These are phyloP conservation scores for Neodon shergylaensis DNA, from an alignment of 2,113 vertebrate species.

Conservation along the genomic window DNA sequence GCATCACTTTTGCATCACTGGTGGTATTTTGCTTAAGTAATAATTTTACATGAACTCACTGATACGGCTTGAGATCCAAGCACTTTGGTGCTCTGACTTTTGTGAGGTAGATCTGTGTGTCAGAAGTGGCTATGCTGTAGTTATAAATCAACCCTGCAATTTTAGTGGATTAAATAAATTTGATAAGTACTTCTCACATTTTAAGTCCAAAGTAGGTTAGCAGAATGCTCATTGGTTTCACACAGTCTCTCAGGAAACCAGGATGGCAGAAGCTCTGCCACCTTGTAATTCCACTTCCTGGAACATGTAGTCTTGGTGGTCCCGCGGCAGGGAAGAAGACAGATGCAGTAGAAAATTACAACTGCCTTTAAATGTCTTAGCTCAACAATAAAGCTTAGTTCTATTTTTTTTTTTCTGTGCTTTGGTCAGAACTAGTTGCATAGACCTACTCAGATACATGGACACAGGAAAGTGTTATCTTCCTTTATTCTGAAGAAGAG, in stretches of 20 bases:
- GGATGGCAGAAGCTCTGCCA: background rate
- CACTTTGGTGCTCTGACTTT: conserved; percentile 1
- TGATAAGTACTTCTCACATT: background rate
- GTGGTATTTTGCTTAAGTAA: background rate
- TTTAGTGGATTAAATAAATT: background rate
- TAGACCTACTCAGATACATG: background rate
- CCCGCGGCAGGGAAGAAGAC: background rate
- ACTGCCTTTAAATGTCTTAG: background rate
- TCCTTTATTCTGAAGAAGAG: background rate
- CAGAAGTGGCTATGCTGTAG: background rate
- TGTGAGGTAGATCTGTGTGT: background rate
- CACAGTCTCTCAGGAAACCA: background rate
- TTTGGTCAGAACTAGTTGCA: background rate
- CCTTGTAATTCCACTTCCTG: background rate
- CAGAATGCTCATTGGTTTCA: background rate
- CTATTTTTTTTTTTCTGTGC: background rate
- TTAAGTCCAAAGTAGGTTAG: background rate
- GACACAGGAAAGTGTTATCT: background rate
- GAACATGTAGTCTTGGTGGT: background rate
- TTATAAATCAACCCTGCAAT: background rate
- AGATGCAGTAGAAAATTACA: background rate
- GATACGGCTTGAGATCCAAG: background rate
- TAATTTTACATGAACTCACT: background rate
- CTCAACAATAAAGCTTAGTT: background rate
- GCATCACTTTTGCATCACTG: too few species aligned